Base-by-base conservation (phyloP, 2,797 vertebrate species). In the Dendrocincla tyrannina region DNA sequence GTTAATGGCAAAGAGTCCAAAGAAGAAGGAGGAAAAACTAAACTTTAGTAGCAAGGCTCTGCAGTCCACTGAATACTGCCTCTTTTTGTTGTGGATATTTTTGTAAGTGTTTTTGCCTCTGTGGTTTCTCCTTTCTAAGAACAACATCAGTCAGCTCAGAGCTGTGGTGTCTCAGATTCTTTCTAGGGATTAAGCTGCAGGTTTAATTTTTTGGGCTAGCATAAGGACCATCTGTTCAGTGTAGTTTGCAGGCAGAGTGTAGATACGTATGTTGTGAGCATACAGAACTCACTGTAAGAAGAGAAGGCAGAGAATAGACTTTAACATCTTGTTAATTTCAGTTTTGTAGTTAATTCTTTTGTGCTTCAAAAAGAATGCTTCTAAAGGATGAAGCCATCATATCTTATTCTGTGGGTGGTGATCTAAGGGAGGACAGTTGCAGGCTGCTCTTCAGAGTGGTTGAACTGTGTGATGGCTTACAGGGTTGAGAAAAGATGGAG, bases 41-140 rank as follows among this genome's bases (percentile, higher is more conserved):
- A 72, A 17, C 35, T 67, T 85, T 16, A 59, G 8, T 47, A 85
- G 41, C 52, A 89, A 75, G 11, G 3, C 6, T 66, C 86, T 92
- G 6, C 28, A 63, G 39, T 74, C 28, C 33, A 42, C 24, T 91
- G 42, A 47, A 59, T 62, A 30, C 9, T 56, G 25, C 16, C 17
- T 44, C 44, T 79, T 93, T 92, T 59, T 42, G 8, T 47, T 77
- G 32, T 53, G 27, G 32, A 16, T 88, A 67, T 80, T 88, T 91
- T 85, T 77, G 42, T 19, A 69, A 80, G 30, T 63, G 52, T 63
- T 95, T 78, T 59, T 89, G 49, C 23, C 23, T 82, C 81, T 77
- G 50, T 91, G 68, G 44, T 88, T 91, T 88, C 41, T 95, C 49
- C 63, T 92, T 93, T 94, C 77, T 87, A 93, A 92, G 92, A 91